Evolutionary conservation across 2,113 vertebrate genomes (phyloP).

Genomic region (Ranitomeya variabilis): DNA sequence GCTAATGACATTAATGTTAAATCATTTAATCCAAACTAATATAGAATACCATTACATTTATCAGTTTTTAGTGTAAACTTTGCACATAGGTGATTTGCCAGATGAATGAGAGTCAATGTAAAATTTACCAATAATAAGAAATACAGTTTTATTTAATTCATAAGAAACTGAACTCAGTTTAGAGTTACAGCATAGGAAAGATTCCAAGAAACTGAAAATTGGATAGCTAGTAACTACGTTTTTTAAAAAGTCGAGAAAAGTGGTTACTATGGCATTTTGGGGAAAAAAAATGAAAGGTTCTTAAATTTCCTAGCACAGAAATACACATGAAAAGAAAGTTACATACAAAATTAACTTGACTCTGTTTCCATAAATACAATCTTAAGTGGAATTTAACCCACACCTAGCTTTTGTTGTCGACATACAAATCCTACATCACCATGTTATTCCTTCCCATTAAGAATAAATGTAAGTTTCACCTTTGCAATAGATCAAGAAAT

Average conservation of each 20-base stretch:
- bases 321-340: slow-evolving; percentile 35
- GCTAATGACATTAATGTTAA: neutral
- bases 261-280: slow-evolving; percentile 41
- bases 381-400: slow-evolving; percentile 11
- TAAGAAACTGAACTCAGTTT: neutral
- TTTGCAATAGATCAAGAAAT: neutral
- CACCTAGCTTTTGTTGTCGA: slow-evolving; percentile 13
- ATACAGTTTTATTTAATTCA: neutral
- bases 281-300: slow-evolving; percentile 1
- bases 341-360: slow-evolving; percentile 29
- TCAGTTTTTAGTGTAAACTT: neutral
- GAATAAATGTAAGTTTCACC: neutral
- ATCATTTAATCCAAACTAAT: neutral
- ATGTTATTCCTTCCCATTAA: neutral
- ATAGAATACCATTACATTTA: neutral
- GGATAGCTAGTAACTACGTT: slow-evolving; percentile 1
- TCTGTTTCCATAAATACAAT: slow-evolving; percentile 20
- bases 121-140: neutral
- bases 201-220: neutral
- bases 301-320: slow-evolving; percentile 20
- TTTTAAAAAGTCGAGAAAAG: slow-evolving; percentile 4
- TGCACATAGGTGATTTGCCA: neutral
- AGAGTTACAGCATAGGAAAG: neutral
- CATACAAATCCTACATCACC: neutral
- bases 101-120: neutral